A percentile compares a stretch with the other conserved stretches of the same genome.
Evolutionary conservation across 92 coral and sea anemone species (phyloP).

Genomic region (Muricea muricata): DNA sequence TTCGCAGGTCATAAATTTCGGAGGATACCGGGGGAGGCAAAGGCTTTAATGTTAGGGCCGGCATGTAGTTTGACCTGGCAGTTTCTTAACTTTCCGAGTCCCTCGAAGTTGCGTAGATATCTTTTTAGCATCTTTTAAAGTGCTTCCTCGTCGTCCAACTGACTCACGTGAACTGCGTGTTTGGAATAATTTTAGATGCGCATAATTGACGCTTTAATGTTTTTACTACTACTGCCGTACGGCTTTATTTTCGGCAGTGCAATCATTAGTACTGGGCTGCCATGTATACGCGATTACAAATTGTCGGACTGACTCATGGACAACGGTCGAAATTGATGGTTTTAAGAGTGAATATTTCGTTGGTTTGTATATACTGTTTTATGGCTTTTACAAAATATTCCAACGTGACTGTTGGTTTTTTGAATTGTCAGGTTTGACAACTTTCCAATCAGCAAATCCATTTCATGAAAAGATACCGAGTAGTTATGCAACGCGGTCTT

Average conservation of each 20-base stretch:
- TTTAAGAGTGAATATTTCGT: not conserved
- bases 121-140: too few relatives aligned
- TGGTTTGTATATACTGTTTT: not conserved
- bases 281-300: not conserved
- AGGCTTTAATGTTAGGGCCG: too few relatives aligned
- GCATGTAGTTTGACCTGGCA: too few relatives aligned
- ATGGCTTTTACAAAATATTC: not conserved
- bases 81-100: too few relatives aligned
- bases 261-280: not conserved
- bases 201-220: too few relatives aligned
- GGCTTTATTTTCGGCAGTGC: not conserved
- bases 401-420: not conserved
- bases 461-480: not conserved
- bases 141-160: too few relatives aligned
- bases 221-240: too few relatives aligned
- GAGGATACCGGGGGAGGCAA: too few relatives aligned
- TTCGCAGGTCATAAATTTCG: too few relatives aligned
- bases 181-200: too few relatives aligned
- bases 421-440: not conserved
- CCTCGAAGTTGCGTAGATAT: too few relatives aligned
- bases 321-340: not conserved
- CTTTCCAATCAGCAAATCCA: not conserved
- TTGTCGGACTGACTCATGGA: not conserved
- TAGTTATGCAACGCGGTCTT: not conserved
- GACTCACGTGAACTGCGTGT: too few relatives aligned